Conservation (phyloP, 2,888 invertebrate genomes). For the Agrypnus murinus region DNA sequence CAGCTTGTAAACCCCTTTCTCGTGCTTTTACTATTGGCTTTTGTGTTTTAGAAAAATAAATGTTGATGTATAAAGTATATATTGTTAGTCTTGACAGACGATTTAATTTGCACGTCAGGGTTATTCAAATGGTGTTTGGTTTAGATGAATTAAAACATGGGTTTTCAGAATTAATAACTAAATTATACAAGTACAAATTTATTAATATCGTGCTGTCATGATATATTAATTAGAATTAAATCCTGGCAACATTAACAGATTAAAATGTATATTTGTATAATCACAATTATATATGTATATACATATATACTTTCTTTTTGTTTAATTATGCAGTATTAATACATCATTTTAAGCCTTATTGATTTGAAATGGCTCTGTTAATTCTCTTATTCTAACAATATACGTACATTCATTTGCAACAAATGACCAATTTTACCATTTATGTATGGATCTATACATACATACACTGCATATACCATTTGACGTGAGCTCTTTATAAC, state of each 20-base stretch:
- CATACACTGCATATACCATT: no score
- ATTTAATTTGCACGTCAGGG: constrained; percentile 22
- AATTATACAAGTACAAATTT: constrained; percentile 7
- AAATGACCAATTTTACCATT: no score
- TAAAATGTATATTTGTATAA: constrained; percentile 10
- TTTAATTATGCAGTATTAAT: no score
- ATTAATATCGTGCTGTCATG: constrained; percentile 8
- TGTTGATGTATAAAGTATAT: constrained; percentile 3
- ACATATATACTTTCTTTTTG: no score
- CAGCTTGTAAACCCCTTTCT: constrained; percentile 1
- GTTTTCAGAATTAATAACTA: constrained; percentile 7
- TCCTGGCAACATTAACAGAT: constrained; percentile 17
- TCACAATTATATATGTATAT: not conserved
- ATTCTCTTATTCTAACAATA: no score
- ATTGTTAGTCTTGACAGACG: constrained; percentile 3
- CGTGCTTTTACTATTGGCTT: constrained; percentile 28
- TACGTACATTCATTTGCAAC: no score
- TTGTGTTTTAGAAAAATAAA: constrained; percentile 21
- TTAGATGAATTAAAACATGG: constrained; percentile 4
- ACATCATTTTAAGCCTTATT: no score
- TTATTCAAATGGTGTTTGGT: not conserved
- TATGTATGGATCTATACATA: no score
- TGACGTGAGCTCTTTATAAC: no score
- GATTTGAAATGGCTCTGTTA: no score
- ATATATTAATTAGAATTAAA: constrained; percentile 15